A percentile compares a stretch with the other conserved stretches of the same genome.
Evolutionary conservation across 1,140 invertebrate species (phyloP).

Genomic region (Littorina saxatilis): DNA sequence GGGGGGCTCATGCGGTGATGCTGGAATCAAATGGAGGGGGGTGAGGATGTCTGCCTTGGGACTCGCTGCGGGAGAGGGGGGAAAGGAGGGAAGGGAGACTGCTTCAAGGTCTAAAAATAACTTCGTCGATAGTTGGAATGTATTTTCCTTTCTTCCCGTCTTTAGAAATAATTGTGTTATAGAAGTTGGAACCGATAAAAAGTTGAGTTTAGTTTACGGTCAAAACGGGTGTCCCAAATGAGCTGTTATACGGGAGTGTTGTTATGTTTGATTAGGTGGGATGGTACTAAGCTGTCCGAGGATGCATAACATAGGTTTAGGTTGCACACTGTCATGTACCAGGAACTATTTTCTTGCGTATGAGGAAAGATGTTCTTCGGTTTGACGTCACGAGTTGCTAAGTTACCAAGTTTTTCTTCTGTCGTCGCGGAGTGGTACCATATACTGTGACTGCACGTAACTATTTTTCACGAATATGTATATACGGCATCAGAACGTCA

Average conservation of each 20-base stretch:
- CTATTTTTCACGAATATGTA: conserved; percentile 39
- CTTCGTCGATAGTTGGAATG: conserved; percentile 28
- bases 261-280: not conserved
- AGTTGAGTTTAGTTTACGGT: not conserved
- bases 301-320: conserved; percentile 29
- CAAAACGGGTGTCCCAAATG: not conserved
- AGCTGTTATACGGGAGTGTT: not conserved
- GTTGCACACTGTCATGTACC: conserved; percentile 48
- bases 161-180: conserved; percentile 12
- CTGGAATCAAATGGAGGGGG: not conserved
- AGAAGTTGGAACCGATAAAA: conserved; percentile 26
- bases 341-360: conserved; percentile 66
- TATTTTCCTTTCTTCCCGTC: conserved; percentile 17
- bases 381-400: conserved; percentile 60
- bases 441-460: conserved; percentile 39
- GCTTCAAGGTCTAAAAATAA: conserved; percentile 33
- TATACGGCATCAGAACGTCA: no score
- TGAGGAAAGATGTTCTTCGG: conserved; percentile 53
- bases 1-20: no score
- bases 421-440: conserved; percentile 53
- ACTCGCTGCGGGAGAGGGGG: not conserved
- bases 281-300: not conserved
- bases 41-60: not conserved
- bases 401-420: conserved; percentile 57
- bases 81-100: conserved; percentile 20